A percentile compares a stretch with the other conserved stretches of the same genome.
These are phyloP conservation scores for Julus scandinavius DNA, from an alignment of 2,888 invertebrate species.

Conservation along the genomic window DNA sequence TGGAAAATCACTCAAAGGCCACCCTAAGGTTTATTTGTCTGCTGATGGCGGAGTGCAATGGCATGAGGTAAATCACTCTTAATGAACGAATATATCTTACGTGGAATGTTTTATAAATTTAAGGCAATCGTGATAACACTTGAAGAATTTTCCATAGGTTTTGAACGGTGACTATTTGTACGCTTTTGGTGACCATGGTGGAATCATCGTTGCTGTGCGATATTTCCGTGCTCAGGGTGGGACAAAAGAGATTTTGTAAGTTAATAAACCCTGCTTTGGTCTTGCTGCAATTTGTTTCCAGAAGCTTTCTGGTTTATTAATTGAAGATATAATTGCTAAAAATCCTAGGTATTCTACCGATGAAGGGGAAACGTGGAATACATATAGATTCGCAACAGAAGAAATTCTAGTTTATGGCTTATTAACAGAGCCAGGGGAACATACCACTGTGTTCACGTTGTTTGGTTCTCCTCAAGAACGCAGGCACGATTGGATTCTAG, in stretches of 20 bases:
- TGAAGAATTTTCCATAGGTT: constrained; percentile 62
- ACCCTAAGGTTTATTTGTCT: constrained; percentile 75
- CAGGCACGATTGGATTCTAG: constrained; percentile 87
- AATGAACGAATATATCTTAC: background rate
- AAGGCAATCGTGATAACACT: background rate
- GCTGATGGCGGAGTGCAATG: constrained; percentile 85
- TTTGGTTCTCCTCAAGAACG: constrained; percentile 82
- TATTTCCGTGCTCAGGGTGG: constrained; percentile 81
- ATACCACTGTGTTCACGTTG: constrained; percentile 89
- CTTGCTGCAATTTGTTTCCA: background rate
- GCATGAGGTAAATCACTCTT: constrained; percentile 72
- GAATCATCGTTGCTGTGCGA: constrained; percentile 84
- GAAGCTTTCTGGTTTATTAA: constrained; percentile 1
- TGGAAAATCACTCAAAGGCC: constrained; percentile 76
- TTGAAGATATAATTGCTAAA: constrained; percentile 48
- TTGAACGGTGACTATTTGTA: constrained; percentile 84
- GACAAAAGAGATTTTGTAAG: constrained; percentile 77
- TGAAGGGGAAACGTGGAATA: constrained; percentile 84
- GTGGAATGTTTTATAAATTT: background rate
- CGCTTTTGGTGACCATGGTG: constrained; percentile 92
- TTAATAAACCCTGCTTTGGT: constrained; percentile 37
- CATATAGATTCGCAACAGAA: constrained; percentile 75
- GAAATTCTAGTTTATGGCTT: constrained; percentile 86
- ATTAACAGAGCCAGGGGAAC: constrained; percentile 95
- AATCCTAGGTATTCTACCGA: constrained; percentile 79